Conservation (phyloP, 2,888 invertebrate genomes). For the Criorhina ranunculi region DNA sequence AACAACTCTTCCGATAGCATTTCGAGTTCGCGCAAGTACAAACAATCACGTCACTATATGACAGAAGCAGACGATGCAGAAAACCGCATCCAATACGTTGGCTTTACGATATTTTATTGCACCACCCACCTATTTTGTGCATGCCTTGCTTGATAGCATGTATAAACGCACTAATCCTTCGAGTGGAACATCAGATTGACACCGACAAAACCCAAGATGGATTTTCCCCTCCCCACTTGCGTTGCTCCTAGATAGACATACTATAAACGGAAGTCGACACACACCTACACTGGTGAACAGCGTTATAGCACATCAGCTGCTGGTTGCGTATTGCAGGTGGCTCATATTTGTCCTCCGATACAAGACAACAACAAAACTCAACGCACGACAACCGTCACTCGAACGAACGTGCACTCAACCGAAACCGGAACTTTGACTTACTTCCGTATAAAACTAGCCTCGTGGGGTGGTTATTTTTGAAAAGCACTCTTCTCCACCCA, state of each 20-base stretch:
- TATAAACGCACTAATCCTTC: conserved; percentile 26
- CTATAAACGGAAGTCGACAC: conserved; percentile 32
- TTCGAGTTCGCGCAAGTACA: conserved; percentile 44
- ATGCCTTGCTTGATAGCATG: background rate
- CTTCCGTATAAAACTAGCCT: conserved; percentile 65
- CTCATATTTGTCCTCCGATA: conserved; percentile 43
- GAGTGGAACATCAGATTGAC: conserved; percentile 9
- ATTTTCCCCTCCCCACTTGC: background rate
- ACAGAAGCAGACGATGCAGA: conserved; percentile 5
- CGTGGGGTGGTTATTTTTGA: conserved; percentile 52
- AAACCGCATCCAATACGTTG: conserved; percentile 26
- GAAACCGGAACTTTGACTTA: conserved; percentile 69
- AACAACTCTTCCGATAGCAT: background rate
- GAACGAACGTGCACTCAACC: conserved; percentile 56
- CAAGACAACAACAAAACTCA: conserved; percentile 52
- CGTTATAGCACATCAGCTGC: conserved; percentile 23
- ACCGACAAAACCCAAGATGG: background rate
- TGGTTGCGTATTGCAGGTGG: conserved; percentile 34
- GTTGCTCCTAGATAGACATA: conserved; percentile 34
- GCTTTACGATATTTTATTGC: conserved; percentile 8
- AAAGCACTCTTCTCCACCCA: conserved; percentile 50
- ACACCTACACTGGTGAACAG: conserved; percentile 50
- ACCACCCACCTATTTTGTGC: background rate
- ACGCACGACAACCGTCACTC: conserved; percentile 33
- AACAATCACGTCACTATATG: conserved; percentile 9